A percentile compares a stretch with the other conserved stretches of the same genome.
Evolutionary conservation across 2,797 vertebrate genomes (phyloP).

Genomic region (Platyrinchus mystaceus): DNA sequence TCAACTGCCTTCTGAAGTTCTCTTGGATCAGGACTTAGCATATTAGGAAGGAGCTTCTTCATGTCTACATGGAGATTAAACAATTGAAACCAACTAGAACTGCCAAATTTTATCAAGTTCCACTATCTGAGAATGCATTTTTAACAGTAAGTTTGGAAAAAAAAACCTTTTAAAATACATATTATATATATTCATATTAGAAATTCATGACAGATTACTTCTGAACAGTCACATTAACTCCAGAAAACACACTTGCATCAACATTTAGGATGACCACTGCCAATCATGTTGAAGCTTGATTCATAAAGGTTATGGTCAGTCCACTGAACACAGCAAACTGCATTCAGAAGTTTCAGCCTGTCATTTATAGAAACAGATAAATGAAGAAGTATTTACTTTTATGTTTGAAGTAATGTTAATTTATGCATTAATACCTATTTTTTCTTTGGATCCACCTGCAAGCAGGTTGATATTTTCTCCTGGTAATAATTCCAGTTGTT

Average conservation of each 20-base stretch:
- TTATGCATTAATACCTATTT: constrained; percentile 83
- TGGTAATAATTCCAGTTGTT: constrained; percentile 92
- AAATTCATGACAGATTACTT: not conserved
- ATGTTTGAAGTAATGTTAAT: not conserved
- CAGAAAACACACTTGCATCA: not conserved
- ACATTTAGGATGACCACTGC: not conserved
- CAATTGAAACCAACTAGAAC: constrained; percentile 25
- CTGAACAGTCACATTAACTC: not conserved
- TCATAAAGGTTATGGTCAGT: not conserved
- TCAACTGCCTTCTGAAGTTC: constrained; percentile 98
- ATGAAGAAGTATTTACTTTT: not conserved
- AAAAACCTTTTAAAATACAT: rapidly evolving
- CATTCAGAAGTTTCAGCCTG: not conserved
- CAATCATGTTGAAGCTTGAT: not conserved
- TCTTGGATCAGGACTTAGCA: constrained; percentile 92
- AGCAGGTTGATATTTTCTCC: constrained; percentile 93
- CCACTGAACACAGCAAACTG: not conserved
- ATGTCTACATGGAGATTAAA: constrained; percentile 80
- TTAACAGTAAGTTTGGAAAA: not conserved
- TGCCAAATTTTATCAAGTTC: not conserved
- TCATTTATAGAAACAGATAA: not conserved
- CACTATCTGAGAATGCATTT: not conserved
- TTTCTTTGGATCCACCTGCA: constrained; percentile 88
- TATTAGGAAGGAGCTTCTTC: constrained; percentile 92
- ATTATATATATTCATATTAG: not conserved